Base-by-base conservation (phyloP, 2,888 invertebrate genomes). In the Brassicogethes aeneus region DNA sequence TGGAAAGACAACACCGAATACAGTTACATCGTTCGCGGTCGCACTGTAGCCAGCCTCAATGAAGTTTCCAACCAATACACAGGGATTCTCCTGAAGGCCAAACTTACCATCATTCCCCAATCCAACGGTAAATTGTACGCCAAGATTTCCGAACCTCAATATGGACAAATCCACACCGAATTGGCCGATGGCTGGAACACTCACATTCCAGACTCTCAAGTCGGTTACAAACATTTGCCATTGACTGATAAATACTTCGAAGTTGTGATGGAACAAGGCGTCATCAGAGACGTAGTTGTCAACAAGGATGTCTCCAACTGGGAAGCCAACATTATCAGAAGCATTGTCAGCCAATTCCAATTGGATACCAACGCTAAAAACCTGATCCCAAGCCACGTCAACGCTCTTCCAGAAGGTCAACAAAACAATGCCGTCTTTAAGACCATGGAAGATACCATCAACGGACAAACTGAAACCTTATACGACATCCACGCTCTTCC, bases 371-470 rank as follows among this genome's bases (percentile, higher is more conserved):
- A 80, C 73, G 57, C 45, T 29, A 36, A 46, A 29, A 47, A 49
- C 43, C 23, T 43, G 54, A 77, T 82, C 64, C 80, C 75, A 59
- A 75, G 73, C 40, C 75, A 76, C 48, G 36, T 53, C 29, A 58
- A 65, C 44, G 55, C 65, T 36, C 47, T 65, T 10, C 66, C 71
- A 3, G 52, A 59, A 34, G 52, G 58, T 37, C 53, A 59, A 37
- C 69, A 74, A 36, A 62, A 71, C 16, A 75, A 71, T 51, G 82
- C 76, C 2, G 68, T 75, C 36, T 85, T 74, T 68, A 79, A 73
- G 51, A 77, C 77, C 48, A 79, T 84, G 79, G 85, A 85, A 66
- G 74, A 78, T 50, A 76, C 82, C 29, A 76, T 85, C 15, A 76
- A 79, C 35, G 85, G 85, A 35, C 75, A 76, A 60, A 80, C 80